Base-by-base conservation (phyloP, 2,113 vertebrate species). In the Lepisosteus oculatus region DNA sequence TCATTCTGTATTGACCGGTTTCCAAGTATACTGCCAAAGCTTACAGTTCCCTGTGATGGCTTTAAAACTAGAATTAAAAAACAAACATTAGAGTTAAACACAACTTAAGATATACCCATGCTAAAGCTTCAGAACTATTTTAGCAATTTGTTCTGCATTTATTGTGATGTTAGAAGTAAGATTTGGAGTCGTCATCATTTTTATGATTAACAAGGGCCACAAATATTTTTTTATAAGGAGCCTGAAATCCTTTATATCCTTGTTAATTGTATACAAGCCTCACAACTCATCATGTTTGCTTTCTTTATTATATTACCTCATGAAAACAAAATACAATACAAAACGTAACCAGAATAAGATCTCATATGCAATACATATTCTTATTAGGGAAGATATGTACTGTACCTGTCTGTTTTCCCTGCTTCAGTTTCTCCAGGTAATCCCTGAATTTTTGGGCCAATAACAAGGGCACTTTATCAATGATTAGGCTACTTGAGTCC, bases 21-120 rank as follows among this genome's bases (percentile, higher is more conserved):
- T 59, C 93, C 92, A 61, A 98, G 89, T 62, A 98, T 90, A 61
- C 89, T 83, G 72, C 94, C 89, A 85, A 99, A 96, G 88, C 94
- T 98, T 72, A 92, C 93, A 89, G 96, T 97, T 75, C 96, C 97
- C 74, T 95, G 94, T 76, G 92, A 92, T 11, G 93, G 85, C 82
- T 99, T 99, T 77, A 94, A 89, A 86, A 90, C 94, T 94, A 72
- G 55, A 42, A 76, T 8, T 6, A 55, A 54, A 64, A 13, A 71
- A 69, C 17, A 76, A 55, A 44, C 2, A 8, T 29, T 29, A 1
- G 29, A 29, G 29, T 29, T 29, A 29, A 29, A 29, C 29, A 29
- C 29, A 29, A 29, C 29, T 29, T 29, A 29, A 29, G 29, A 29
- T 29, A 29, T 29, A 29, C 29, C 29, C 29, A 29, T 2, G 29